Evolutionary conservation across 35 echinoderm and acorn worm genomes (phyloP).

Genomic region (Patiria miniata): DNA sequence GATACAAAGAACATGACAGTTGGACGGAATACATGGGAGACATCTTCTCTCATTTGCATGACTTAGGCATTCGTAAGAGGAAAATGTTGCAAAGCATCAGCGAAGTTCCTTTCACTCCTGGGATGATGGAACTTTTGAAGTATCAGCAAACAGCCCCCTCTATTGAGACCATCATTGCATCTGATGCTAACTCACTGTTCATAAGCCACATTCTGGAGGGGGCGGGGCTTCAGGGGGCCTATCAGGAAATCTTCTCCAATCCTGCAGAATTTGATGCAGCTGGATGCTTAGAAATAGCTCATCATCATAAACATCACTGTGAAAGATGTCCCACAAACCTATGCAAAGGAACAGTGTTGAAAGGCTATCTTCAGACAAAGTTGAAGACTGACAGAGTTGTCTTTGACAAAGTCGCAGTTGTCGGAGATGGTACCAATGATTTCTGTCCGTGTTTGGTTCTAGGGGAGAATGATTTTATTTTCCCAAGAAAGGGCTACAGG

Average conservation of each 20-base stretch:
- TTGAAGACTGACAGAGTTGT: neutral
- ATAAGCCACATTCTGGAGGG: slow-evolving; percentile 53
- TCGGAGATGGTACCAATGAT: slow-evolving; percentile 80
- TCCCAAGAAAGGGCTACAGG: slow-evolving; percentile 62
- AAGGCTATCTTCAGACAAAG: slow-evolving; percentile 27
- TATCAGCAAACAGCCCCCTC: slow-evolving; percentile 39
- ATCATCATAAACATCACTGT: slow-evolving; percentile 64
- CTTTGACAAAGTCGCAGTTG: slow-evolving; percentile 44
- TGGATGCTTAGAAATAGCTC: slow-evolving; percentile 47
- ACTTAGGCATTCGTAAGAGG: neutral
- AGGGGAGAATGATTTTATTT: slow-evolving; percentile 51
- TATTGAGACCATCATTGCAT: slow-evolving; percentile 68
- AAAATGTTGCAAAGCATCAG: slow-evolving; percentile 44
- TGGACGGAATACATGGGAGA: slow-evolving; percentile 70
- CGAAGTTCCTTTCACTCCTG: slow-evolving; percentile 30
- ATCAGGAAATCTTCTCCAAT: slow-evolving; percentile 53
- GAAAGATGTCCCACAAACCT: slow-evolving; percentile 54
- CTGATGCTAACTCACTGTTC: slow-evolving; percentile 66
- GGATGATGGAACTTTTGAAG: slow-evolving; percentile 65
- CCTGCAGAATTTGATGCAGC: slow-evolving; percentile 54
- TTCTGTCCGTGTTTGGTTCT: slow-evolving; percentile 59
- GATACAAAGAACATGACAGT: slow-evolving; percentile 45
- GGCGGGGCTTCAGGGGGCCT: neutral
- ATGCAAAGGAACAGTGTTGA: slow-evolving; percentile 60
- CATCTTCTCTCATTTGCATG: slow-evolving; percentile 62